phyloP scores from a whole-genome alignment of 2,797 vertebrate genomes.

The Enteromius argenteus region DNA sequence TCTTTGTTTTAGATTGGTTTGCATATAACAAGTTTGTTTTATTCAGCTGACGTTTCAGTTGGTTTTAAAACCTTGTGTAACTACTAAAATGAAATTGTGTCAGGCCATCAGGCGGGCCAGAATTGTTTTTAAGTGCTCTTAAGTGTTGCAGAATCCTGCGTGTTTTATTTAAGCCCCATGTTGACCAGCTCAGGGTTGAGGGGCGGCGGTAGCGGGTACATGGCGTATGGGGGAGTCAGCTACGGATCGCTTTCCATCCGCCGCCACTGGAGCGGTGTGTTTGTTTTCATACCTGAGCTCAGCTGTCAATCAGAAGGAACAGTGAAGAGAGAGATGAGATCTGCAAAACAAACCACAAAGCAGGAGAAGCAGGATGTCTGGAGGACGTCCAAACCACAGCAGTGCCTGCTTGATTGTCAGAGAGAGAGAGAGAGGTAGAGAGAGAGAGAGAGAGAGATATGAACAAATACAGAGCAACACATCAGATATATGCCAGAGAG shows the following conservation, averaged over 20 bases:
- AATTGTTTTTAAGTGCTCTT: conserved; percentile 1
- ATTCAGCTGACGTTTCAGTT: not conserved
- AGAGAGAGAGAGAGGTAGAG: conserved; percentile 42
- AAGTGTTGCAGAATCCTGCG: not conserved
- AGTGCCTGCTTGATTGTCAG: conserved; percentile 60
- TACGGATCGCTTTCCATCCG: conserved; percentile 79
- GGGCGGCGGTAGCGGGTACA: conserved; percentile 57
- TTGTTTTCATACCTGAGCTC: conserved; percentile 89
- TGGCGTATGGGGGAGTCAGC: conserved; percentile 69
- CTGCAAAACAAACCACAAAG: conserved; percentile 87
- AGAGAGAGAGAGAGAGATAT: conserved; percentile 36
- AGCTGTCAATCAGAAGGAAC: conserved; percentile 89
- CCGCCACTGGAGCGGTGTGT: conserved; percentile 82
- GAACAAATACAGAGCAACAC: conserved; percentile 39
- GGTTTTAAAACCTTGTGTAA: not conserved
- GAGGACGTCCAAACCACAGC: conserved; percentile 83
- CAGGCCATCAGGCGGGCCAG: not conserved
- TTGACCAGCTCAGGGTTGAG: conserved; percentile 25
- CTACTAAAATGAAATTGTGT: not conserved
- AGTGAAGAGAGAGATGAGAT: conserved; percentile 83
- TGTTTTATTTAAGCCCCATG: conserved; percentile 17
- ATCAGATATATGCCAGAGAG: conserved; percentile 39
- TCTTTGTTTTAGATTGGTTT: conserved; percentile 14
- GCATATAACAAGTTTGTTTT: not conserved
- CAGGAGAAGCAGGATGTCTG: conserved; percentile 83